Evolutionary conservation across 2,113 vertebrate species (phyloP).

Genomic region (Sterna hirundo): DNA sequence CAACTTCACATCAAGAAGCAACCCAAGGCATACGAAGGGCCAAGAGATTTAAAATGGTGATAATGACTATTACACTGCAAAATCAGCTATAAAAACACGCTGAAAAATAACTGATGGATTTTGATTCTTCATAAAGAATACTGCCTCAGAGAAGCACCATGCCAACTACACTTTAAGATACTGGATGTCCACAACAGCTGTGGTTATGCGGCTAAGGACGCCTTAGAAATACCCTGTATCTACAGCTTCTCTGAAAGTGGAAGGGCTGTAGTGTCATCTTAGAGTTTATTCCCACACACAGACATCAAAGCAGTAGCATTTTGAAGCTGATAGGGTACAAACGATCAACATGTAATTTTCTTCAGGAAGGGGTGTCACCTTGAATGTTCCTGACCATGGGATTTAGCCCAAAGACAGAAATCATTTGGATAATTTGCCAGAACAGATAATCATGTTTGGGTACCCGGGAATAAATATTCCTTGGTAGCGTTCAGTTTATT

Average conservation of each 20-base stretch:
- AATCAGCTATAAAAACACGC: background rate
- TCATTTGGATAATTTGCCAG: background rate
- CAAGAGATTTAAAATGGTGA: conserved; percentile 20
- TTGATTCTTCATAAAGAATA: background rate
- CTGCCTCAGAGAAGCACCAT: background rate
- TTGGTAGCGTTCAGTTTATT: background rate
- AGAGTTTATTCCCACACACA: background rate
- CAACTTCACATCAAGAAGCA: conserved; percentile 32
- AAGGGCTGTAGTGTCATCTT: background rate
- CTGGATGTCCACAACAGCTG: background rate
- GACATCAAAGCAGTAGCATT: background rate
- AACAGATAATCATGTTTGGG: background rate
- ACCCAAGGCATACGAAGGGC: background rate
- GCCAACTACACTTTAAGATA: background rate
- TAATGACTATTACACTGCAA: conserved; percentile 12
- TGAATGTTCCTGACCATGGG: background rate
- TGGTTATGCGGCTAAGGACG: background rate
- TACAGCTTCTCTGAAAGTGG: background rate
- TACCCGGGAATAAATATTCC: background rate
- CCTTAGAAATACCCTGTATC: background rate
- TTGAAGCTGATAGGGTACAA: background rate
- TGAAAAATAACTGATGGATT: background rate
- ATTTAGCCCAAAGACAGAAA: background rate
- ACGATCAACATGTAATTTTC: background rate
- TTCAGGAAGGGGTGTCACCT: background rate